A percentile compares a stretch with the other conserved stretches of the same genome.
Conservation (phyloP, 2,113 vertebrate species). For the Hylia prasina region DNA sequence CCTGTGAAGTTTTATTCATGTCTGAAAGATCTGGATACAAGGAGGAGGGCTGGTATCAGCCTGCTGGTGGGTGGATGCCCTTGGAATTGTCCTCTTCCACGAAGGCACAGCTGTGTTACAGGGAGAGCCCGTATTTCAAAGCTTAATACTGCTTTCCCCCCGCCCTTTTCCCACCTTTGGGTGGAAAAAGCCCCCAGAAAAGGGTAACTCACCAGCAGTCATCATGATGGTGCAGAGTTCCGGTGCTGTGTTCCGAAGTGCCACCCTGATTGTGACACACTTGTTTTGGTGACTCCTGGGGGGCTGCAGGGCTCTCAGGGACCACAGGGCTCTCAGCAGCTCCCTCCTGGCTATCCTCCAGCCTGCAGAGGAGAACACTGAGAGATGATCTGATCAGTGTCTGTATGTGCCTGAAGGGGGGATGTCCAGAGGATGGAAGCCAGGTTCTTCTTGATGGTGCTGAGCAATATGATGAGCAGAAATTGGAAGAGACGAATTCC, state of each 20-base stretch:
- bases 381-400: background rate
- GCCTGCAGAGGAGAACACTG: background rate
- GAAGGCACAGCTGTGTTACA: background rate
- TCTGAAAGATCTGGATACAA: background rate
- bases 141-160: rapidly evolving
- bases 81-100: background rate
- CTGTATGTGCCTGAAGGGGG: background rate
- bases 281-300: background rate
- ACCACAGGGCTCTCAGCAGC: background rate
- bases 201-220: constrained; percentile 46
- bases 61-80: background rate
- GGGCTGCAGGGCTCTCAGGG: background rate
- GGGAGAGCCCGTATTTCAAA: background rate
- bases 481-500: background rate
- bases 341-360: background rate
- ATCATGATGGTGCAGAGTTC: constrained; percentile 11
- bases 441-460: background rate
- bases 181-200: background rate
- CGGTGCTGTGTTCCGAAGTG: background rate
- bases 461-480: background rate
- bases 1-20: background rate
- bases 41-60: background rate
- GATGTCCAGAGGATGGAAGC: background rate
- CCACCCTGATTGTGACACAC: background rate
- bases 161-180: background rate